phyloP scores from a whole-genome alignment of 2,888 invertebrate species.

The Thymelicus lineola region DNA sequence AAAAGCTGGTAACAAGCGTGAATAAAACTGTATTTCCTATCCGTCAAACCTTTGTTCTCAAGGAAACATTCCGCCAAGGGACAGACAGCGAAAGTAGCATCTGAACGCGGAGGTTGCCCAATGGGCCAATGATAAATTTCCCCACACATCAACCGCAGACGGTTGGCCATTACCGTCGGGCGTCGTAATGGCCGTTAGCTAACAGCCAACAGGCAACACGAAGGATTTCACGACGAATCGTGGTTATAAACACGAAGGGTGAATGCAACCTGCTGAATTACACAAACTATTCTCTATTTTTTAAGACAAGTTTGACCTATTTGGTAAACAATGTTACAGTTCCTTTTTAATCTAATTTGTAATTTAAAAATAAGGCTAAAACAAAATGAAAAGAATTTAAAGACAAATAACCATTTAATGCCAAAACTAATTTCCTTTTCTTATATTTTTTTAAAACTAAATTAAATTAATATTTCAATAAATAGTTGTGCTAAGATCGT shows the following conservation, averaged over 20 bases:
- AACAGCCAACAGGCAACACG: not conserved
- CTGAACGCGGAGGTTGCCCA: constrained; percentile 16
- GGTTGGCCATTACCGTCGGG: constrained; percentile 18
- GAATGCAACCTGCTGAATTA: constrained; percentile 4
- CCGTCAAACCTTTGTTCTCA: constrained; percentile 6
- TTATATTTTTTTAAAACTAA: too few relatives aligned
- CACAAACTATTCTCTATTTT: not conserved
- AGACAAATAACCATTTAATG: too few relatives aligned
- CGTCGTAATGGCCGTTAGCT: constrained; percentile 18
- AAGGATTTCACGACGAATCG: constrained; percentile 8
- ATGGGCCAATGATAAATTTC: constrained; percentile 12
- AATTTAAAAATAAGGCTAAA: too few relatives aligned
- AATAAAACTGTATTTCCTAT: too few relatives aligned
- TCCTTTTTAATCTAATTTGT: too few relatives aligned
- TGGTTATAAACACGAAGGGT: not conserved
- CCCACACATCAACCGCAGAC: constrained; percentile 17
- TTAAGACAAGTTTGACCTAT: too few relatives aligned
- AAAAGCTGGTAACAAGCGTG: too few relatives aligned
- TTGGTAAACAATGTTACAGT: too few relatives aligned
- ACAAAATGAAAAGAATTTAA: too few relatives aligned
- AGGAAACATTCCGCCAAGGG: constrained; percentile 9
- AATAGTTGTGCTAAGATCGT: too few relatives aligned
- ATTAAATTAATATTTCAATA: too few relatives aligned
- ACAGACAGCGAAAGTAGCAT: constrained; percentile 14
- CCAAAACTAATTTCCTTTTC: too few relatives aligned